A percentile compares a stretch with the other conserved stretches of the same genome.
Conservation (phyloP, 2,113 vertebrate species). For the Oophaga pumilio region DNA sequence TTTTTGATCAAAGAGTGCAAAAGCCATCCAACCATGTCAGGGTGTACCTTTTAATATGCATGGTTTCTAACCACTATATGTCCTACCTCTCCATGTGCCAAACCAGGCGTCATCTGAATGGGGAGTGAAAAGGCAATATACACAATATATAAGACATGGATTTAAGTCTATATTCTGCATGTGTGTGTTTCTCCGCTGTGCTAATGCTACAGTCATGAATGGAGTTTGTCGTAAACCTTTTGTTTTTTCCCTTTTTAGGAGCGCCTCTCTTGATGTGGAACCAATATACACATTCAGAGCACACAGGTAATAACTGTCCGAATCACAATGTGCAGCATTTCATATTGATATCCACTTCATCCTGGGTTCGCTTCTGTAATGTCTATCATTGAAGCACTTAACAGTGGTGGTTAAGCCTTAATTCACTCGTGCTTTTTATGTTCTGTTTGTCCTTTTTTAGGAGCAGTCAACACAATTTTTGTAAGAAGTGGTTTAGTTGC, state of each 20-base stretch:
- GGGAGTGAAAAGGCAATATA: too few species aligned
- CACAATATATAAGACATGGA: too few species aligned
- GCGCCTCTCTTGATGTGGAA: slow-evolving; percentile 93
- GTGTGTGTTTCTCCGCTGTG: background rate
- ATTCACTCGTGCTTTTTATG: too few species aligned
- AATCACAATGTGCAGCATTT: background rate
- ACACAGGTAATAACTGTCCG: slow-evolving; percentile 78
- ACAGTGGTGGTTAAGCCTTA: background rate
- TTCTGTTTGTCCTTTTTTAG: too few species aligned
- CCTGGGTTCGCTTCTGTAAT: background rate
- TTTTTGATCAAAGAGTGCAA: too few species aligned
- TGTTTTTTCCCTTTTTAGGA: slow-evolving; percentile 75
- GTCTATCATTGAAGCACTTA: background rate
- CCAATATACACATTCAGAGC: slow-evolving; percentile 98
- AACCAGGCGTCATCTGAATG: too few species aligned
- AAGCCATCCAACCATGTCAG: too few species aligned
- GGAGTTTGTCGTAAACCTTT: background rate
- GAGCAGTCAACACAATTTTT: too few species aligned
- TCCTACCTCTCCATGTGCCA: too few species aligned
- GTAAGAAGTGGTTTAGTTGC: too few species aligned
- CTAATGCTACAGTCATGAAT: background rate
- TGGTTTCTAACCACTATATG: too few species aligned
- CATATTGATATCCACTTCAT: background rate
- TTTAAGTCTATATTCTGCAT: background rate
- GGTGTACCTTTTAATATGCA: too few species aligned